phyloP scores from a whole-genome alignment of 2,113 vertebrate genomes.

The Ageneiosus marmoratus region DNA sequence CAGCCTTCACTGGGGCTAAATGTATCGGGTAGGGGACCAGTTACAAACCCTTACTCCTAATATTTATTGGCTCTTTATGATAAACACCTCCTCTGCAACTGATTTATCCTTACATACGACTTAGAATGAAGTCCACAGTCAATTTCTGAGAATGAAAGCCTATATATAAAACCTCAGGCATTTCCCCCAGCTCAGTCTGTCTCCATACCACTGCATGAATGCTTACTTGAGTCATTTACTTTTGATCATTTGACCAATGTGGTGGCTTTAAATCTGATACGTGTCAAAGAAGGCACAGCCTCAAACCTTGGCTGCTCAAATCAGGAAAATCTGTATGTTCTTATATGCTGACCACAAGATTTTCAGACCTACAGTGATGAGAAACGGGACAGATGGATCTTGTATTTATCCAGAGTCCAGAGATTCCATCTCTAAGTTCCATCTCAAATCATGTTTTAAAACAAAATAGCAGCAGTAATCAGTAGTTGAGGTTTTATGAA shows the following conservation, averaged over 20 bases:
- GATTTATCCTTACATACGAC: background rate
- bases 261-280: background rate
- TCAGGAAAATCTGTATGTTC: background rate
- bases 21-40: background rate
- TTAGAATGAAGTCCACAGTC: background rate
- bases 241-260: slow-evolving; percentile 48
- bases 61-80: slow-evolving; percentile 20
- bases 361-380: background rate
- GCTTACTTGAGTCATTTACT: slow-evolving; percentile 50
- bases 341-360: slow-evolving; percentile 4
- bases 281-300: background rate
- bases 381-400: background rate
- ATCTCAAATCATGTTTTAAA: background rate
- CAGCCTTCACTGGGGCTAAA: background rate
- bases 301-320: background rate
- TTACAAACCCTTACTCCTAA: background rate
- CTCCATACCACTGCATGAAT: slow-evolving; percentile 51
- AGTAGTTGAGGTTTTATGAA: background rate
- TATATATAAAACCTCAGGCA: slow-evolving; percentile 53
- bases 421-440: background rate
- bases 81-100: background rate
- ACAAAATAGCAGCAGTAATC: background rate
- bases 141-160: background rate
- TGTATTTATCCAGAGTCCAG: background rate
- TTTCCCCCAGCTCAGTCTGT: slow-evolving; percentile 57